Evolutionary conservation across 2,113 vertebrate species (phyloP).

Genomic region (Dendropsophus ebraccatus): DNA sequence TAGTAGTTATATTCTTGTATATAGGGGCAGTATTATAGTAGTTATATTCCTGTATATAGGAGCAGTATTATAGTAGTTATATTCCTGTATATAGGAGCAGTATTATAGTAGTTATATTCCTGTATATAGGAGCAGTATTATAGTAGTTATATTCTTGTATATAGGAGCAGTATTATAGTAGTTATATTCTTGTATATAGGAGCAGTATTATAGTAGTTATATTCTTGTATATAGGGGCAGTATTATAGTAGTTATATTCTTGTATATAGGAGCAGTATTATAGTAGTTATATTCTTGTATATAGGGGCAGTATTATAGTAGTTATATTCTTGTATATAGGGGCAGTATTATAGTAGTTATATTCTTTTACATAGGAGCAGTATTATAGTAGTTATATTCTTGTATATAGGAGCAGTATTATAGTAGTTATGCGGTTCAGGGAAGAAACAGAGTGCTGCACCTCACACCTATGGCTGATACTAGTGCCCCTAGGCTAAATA

Average conservation of each 20-base stretch:
- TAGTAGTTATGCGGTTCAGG: constrained; percentile 8
- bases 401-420: background rate
- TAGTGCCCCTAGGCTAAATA: too few relatives aligned
- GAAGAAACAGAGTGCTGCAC: too few relatives aligned
- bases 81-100: too few relatives aligned
- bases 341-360: too few relatives aligned
- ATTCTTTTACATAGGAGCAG: background rate
- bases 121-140: too few relatives aligned
- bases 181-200: too few relatives aligned
- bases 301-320: background rate
- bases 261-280: background rate
- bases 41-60: background rate
- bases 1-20: background rate
- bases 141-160: too few relatives aligned
- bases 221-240: background rate
- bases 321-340: too few relatives aligned
- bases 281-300: constrained; percentile 5
- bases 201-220: background rate
- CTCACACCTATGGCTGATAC: too few relatives aligned
- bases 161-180: too few relatives aligned
- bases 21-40: background rate
- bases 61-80: background rate
- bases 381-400: constrained; percentile 4
- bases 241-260: constrained; percentile 4
- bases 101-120: too few relatives aligned